Evolutionary conservation across 2,113 vertebrate genomes (phyloP).

Genomic region (Takifugu flavidus): DNA sequence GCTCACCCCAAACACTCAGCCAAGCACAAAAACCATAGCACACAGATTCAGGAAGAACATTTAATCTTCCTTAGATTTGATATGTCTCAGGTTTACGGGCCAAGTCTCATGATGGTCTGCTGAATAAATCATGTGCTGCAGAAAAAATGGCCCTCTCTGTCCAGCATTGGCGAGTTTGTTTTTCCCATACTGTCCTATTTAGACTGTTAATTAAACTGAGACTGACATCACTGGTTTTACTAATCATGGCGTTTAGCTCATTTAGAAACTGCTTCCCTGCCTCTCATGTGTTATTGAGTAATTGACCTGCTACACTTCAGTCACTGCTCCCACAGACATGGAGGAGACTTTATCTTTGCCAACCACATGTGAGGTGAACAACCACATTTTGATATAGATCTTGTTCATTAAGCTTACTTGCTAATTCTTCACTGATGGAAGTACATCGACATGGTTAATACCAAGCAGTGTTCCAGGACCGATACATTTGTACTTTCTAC

Average conservation of each 20-base stretch:
- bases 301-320: not conserved
- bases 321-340: too few species aligned
- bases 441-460: too few species aligned
- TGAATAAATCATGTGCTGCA: conserved; percentile 39
- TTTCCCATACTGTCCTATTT: conserved; percentile 24
- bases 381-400: not conserved
- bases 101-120: conserved; percentile 33
- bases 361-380: not conserved
- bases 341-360: not conserved
- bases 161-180: conserved; percentile 24
- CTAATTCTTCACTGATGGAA: not conserved
- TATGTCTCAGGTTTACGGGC: conserved; percentile 59
- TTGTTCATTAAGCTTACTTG: not conserved
- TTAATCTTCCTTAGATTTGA: conserved; percentile 67
- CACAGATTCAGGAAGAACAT: conserved; percentile 59
- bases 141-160: conserved; percentile 49
- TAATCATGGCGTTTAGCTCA: conserved; percentile 15
- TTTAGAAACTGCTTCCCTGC: not conserved
- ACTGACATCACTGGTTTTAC: conserved; percentile 28
- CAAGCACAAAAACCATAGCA: conserved; percentile 44
- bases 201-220: conserved; percentile 24
- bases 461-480: too few species aligned
- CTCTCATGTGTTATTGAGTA: not conserved
- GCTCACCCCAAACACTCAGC: conserved; percentile 48
- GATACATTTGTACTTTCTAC: too few species aligned